Conservation (phyloP, 1,140 invertebrate species). For the Orius laevigatus region DNA sequence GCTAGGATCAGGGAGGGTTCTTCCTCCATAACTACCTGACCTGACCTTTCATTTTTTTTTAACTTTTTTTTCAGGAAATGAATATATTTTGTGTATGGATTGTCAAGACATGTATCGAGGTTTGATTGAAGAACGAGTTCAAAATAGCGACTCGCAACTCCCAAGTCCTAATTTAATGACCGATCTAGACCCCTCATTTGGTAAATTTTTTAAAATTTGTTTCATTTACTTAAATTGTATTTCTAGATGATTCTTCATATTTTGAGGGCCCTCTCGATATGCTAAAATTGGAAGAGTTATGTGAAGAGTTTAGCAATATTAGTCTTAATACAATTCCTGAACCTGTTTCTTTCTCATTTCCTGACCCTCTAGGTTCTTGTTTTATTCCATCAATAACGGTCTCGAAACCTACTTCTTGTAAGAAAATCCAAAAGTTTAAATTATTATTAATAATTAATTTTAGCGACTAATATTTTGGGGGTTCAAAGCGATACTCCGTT, state of each 20-base stretch:
- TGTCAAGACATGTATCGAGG: constrained; percentile 18
- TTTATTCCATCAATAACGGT: constrained; percentile 26
- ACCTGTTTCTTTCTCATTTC: constrained; percentile 19
- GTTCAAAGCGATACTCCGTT: constrained; percentile 22
- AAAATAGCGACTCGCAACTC: constrained; percentile 2
- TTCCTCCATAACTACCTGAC: too few relatives aligned
- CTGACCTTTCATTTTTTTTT: constrained; percentile 2
- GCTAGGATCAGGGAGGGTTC: too few relatives aligned
- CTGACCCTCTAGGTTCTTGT: constrained; percentile 37
- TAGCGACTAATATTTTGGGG: not conserved
- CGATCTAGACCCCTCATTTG: not conserved
- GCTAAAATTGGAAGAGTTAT: constrained; percentile 11
- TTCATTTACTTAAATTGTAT: not conserved
- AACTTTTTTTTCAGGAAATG: constrained; percentile 14
- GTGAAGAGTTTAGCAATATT: constrained; percentile 6
- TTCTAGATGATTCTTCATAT: constrained; percentile 10
- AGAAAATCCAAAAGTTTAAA: constrained; percentile 8
- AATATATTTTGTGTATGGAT: constrained; percentile 19
- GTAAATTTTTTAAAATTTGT: too few relatives aligned
- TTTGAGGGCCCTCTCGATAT: constrained; percentile 9
- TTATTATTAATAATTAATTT: constrained; percentile 8
- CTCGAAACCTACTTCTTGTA: constrained; percentile 14
- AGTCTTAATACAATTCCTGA: constrained; percentile 8
- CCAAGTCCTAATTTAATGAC: constrained; percentile 10
- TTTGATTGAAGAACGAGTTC: constrained; percentile 11